Percentiles rank a stretch among this genome's conserved stretches.
Conservation (phyloP, 2,797 vertebrate genomes). For the Acanthornis magna region DNA sequence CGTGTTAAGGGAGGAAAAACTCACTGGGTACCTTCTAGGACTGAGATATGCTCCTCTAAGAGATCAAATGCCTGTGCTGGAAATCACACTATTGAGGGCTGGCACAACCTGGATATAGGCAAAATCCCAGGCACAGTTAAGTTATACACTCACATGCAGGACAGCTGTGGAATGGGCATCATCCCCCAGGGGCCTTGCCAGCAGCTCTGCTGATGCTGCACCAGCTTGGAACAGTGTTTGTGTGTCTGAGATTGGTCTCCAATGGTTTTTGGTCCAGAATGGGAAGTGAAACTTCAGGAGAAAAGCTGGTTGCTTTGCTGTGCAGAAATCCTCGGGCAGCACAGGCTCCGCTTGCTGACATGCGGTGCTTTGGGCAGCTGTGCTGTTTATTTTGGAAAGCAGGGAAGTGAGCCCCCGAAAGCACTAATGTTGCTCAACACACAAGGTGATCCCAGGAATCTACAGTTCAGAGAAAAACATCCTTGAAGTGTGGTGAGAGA, state of each 20-base stretch:
- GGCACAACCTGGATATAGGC: not conserved
- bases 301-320: not conserved
- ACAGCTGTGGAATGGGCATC: not conserved
- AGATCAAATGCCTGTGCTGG: not conserved
- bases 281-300: slow-evolving; percentile 54
- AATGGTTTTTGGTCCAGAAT: not conserved
- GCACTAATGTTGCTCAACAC: not conserved
- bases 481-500: not conserved
- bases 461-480: not conserved
- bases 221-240: not conserved
- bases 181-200: not conserved
- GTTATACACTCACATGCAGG: rapidly evolving
- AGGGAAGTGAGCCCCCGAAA: not conserved
- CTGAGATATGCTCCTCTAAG: not conserved
- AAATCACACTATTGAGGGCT: not conserved
- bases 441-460: not conserved
- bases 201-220: not conserved
- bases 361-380: not conserved
- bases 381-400: not conserved
- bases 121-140: not conserved
- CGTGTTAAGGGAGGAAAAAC: not conserved
- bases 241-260: not conserved
- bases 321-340: not conserved
- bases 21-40: not conserved
- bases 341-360: not conserved